These are phyloP conservation scores for Hyles vespertilio DNA, from an alignment of 1,140 invertebrate genomes.

Conservation along the genomic window DNA sequence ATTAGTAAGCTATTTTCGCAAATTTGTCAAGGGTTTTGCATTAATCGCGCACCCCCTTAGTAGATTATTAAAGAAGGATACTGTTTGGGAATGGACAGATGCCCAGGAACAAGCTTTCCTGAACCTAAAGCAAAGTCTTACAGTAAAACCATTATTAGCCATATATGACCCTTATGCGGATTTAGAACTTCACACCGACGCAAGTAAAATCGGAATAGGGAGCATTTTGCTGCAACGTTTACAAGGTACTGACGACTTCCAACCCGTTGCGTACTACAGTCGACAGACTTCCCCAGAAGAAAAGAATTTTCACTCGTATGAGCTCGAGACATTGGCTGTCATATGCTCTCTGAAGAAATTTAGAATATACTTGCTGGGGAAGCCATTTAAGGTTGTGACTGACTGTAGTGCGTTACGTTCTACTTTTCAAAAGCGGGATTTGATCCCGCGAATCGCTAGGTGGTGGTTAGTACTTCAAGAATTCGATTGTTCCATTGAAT, in stretches of 20 bases:
- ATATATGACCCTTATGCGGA: too few relatives aligned
- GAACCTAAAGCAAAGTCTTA: too few relatives aligned
- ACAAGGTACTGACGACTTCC: too few relatives aligned
- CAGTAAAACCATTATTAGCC: too few relatives aligned
- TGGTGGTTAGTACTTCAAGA: conserved; percentile 6
- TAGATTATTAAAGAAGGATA: too few relatives aligned
- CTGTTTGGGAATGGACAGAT: too few relatives aligned
- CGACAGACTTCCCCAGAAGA: conserved; percentile 20
- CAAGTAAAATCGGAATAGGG: too few relatives aligned
- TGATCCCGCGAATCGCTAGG: not conserved
- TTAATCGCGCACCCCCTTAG: conserved; percentile 9
- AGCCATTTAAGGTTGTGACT: conserved; percentile 31
- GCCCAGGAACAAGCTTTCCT: too few relatives aligned
- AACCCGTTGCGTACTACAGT: conserved; percentile 17
- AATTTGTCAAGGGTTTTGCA: conserved; percentile 33
- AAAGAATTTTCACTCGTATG: conserved; percentile 18
- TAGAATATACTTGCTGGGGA: conserved; percentile 45
- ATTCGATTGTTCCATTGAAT: conserved; percentile 30
- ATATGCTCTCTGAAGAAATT: conserved; percentile 39
- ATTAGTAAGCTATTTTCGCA: conserved; percentile 31
- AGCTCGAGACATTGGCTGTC: conserved; percentile 37
- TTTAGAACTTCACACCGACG: too few relatives aligned
- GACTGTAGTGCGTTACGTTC: conserved; percentile 5
- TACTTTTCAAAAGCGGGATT: not conserved
- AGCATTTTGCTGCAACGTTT: too few relatives aligned